Base-by-base conservation (phyloP, 1,140 invertebrate genomes). In the Drosophila pandora region DNA sequence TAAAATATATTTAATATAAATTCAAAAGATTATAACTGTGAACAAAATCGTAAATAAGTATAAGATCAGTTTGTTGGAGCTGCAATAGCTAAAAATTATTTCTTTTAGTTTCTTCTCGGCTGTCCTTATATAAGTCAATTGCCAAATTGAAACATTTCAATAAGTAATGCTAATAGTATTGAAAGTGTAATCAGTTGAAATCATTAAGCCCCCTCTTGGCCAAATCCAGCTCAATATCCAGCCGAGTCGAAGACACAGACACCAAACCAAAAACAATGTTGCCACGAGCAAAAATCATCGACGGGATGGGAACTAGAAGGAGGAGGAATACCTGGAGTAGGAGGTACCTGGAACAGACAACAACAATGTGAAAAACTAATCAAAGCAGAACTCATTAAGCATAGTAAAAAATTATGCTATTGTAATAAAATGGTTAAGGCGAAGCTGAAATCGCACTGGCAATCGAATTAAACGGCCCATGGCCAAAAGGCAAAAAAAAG, bases 311-410 rank as follows among this genome's bases (percentile, higher is more conserved):
- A 54, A 28, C 41, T 17, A 56, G 48, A 39, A 50, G 47, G 57
- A 50, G 67, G 37, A 0, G 7, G 28, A 65, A 37, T 34, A 12
- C 10, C 34, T 37, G 34, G 28, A 45, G 13, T 45, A 12, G 37
- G 2, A 58, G 50, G 23, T 57, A 23, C 32, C 22, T 41, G 37
- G 34, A 45, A 32, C 41, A 17, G 41, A 37, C 69, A 78, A 77
- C 71, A 82, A 81, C 64, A 75, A 79, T 65, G 54, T 65, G 79
- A 75, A 83, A 88, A 88, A 83, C 79, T 89, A 88, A 88, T 88
- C 83, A 88, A 83, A 88, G 84, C 84, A 83, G 79, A 89, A 88
- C 83, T 88, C 83, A 88, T 88, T 88, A 88, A 88, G 79, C 83
- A 88, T 89, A 84, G 76, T 83, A 88, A 88, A 88, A 88, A 88